Percentiles rank a stretch among this genome's conserved stretches.
Conservation (phyloP, 1,140 invertebrate species). For the Tetragnatha versicolor region DNA sequence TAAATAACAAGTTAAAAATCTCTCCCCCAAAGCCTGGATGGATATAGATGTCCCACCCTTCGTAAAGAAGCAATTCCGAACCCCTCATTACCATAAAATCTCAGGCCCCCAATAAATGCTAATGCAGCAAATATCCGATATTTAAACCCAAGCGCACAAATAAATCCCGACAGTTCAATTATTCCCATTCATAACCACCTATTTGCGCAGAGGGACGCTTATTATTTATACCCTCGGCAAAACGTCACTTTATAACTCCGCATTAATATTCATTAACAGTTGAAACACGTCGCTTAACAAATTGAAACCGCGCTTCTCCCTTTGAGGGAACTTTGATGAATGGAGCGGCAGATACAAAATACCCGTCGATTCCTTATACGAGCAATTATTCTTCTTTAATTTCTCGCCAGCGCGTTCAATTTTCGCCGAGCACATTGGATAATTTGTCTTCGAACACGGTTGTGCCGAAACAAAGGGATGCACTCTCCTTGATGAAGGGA, state of each 20-base stretch:
- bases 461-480: no score
- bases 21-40: no score
- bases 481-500: no score
- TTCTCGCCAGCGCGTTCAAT: conserved; percentile 1
- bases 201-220: not conserved
- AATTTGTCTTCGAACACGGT: conserved; percentile 15
- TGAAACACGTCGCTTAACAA: conserved; percentile 33
- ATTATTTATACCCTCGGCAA: conserved; percentile 18
- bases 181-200: not conserved
- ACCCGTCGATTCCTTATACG: conserved; percentile 2
- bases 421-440: conserved; percentile 19
- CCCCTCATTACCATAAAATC: no score
- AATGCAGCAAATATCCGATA: not conserved
- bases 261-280: conserved; percentile 36
- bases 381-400: conserved; percentile 26
- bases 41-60: no score
- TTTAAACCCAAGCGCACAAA: not conserved
- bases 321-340: not conserved
- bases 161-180: conserved; percentile 20
- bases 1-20: no score
- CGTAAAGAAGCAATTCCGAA: no score
- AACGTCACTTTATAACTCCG: conserved; percentile 12
- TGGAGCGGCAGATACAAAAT: conserved; percentile 5
- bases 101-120: conserved; percentile 33
- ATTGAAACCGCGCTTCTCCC: conserved; percentile 24